Evolutionary conservation across 1,140 invertebrate species (phyloP).

Genomic region (Psilanteris sp.): DNA sequence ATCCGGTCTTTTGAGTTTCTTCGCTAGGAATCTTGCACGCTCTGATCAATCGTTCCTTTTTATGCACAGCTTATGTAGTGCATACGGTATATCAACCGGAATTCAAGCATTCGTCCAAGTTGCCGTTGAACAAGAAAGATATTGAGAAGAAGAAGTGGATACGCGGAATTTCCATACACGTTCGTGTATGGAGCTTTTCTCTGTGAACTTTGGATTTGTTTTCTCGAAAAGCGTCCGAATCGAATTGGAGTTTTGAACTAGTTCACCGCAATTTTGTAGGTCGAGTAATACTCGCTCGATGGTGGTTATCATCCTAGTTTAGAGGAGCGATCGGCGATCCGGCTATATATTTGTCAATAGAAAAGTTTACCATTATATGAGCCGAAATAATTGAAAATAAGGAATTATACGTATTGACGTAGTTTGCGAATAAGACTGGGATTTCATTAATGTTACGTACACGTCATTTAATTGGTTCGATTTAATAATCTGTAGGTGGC

Average conservation of each 20-base stretch:
- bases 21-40: slow-evolving; percentile 12
- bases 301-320: slow-evolving; percentile 30
- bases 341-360: slow-evolving; percentile 37
- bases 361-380: slow-evolving; percentile 33
- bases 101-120: slow-evolving; percentile 21
- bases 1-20: slow-evolving; percentile 4
- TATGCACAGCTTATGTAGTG: slow-evolving; percentile 2
- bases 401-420: too few relatives aligned
- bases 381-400: too few relatives aligned
- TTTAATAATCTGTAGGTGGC: too few relatives aligned
- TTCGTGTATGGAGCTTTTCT: slow-evolving; percentile 53
- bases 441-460: too few relatives aligned
- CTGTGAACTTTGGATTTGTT: slow-evolving; percentile 66
- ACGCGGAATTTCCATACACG: slow-evolving; percentile 51
- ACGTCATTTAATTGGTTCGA: too few relatives aligned
- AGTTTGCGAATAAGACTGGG: too few relatives aligned
- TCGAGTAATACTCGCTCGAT: slow-evolving; percentile 62
- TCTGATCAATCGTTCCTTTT: slow-evolving; percentile 19
- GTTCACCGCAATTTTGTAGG: slow-evolving; percentile 67
- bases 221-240: slow-evolving; percentile 65
- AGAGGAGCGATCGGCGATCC: slow-evolving; percentile 22
- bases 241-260: slow-evolving; percentile 70
- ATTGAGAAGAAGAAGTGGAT: slow-evolving; percentile 33
- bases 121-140: slow-evolving; percentile 36
- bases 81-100: slow-evolving; percentile 32